Base-by-base conservation (phyloP, 2,113 vertebrate species). In the Varanus komodoensis region DNA sequence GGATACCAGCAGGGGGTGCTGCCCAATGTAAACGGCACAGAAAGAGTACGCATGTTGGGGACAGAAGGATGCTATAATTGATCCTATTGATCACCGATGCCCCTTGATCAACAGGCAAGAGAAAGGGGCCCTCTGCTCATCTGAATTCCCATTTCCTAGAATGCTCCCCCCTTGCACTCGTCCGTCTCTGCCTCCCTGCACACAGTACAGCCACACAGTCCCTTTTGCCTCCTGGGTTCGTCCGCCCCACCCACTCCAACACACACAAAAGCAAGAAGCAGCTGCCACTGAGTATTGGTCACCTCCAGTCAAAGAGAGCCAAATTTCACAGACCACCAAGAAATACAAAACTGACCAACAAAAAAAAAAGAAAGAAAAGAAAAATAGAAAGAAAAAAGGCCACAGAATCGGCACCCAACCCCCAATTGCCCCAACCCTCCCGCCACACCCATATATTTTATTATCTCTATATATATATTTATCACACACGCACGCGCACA, bases 401-500 rank as follows among this genome's bases (percentile, higher is more conserved):
- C 89, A 90, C 89, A 90, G 74, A 90, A 90, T 90, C 50, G 82
- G 89, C 82, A 50, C 83, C 89, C 83, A 71, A 89, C 61, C 82
- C 82, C 88, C 73, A 89, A 71, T 79, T 89, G 67, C 82, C 88
- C 88, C 81, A 77, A 67, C 74, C 74, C 73, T 71, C 89, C 89
- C 77, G 8, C 38, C 79, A 91, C 89, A 82, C 93, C 89, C 84
- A 80, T 85, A 90, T 82, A 89, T 81, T 82, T 91, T 89, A 91
- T 93, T 89, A 94, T 91, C 82, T 88, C 50, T 88, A 85, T 57
- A 93, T 93, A 93, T 93, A 88, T 94, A 94, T 91, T 89, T 92
- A 91, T 91, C 87, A 88, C 90, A 91, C 90, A 50, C 90, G 88
- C 94, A 92, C 94, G 77, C 93, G 74, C 94, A 90, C 94, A 93